Conservation (phyloP, 2,113 vertebrate genomes). For the Anolis carolinensis region DNA sequence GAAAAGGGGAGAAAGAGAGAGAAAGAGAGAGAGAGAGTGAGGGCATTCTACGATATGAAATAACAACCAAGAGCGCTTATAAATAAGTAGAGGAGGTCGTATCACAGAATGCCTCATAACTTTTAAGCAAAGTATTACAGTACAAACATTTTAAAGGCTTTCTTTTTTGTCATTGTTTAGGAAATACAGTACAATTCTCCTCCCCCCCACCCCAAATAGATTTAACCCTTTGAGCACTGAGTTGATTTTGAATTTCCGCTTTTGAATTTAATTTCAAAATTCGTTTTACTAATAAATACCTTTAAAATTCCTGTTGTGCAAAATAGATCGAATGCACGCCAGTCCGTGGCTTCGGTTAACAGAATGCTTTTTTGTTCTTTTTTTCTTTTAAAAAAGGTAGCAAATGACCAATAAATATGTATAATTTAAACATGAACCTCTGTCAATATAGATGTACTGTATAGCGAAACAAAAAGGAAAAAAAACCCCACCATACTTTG, state of each 20-base stretch:
- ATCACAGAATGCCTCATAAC: constrained; percentile 88
- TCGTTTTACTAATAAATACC: constrained; percentile 80
- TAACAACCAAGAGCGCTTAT: constrained; percentile 89
- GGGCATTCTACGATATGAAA: constrained; percentile 92
- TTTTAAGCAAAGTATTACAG: constrained; percentile 97
- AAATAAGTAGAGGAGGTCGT: constrained; percentile 90
- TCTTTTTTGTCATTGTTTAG: constrained; percentile 83
- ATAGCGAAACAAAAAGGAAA: constrained; percentile 78
- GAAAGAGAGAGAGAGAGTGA: constrained; percentile 41
- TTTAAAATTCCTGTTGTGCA: constrained; percentile 92
- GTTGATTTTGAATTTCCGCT: constrained; percentile 73
- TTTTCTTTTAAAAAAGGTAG: constrained; percentile 63
- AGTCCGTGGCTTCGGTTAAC: constrained; percentile 70
- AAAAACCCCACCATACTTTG: constrained; percentile 77
- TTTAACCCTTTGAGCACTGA: constrained; percentile 99
- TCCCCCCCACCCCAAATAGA: constrained; percentile 76
- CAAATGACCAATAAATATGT: constrained; percentile 82
- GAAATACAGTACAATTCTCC: constrained; percentile 90
- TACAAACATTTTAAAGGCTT: constrained; percentile 92
- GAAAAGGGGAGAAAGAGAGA: constrained; percentile 73
- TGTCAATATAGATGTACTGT: constrained; percentile 85
- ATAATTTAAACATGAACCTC: constrained; percentile 87
- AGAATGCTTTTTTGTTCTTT: constrained; percentile 55
- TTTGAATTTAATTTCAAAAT: constrained; percentile 47
- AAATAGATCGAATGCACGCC: constrained; percentile 85